Conservation (phyloP, 2,797 vertebrate genomes). For the Sebastes kiyomatsui region DNA sequence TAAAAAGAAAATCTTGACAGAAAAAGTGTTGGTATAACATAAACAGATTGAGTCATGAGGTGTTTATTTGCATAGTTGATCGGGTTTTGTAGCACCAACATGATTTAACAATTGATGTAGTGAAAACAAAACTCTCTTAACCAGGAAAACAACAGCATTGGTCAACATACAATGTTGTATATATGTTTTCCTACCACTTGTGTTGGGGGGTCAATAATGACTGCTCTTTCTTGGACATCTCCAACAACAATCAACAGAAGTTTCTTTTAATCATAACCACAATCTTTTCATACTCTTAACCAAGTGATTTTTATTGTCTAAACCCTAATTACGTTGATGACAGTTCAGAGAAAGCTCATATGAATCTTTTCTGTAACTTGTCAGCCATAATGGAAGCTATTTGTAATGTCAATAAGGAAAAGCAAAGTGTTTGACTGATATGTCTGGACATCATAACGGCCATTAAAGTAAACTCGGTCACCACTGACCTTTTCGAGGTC, state of each 20-base stretch:
- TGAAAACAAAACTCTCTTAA: not conserved
- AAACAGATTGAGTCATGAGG: not conserved
- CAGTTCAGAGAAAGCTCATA: not conserved
- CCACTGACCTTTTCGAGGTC: constrained; percentile 58
- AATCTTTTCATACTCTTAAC: not conserved
- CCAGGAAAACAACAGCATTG: not conserved
- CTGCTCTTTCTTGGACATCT: not conserved
- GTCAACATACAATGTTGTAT: not conserved
- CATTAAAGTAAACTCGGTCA: constrained; percentile 30
- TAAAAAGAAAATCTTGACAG: not conserved
- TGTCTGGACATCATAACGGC: constrained; percentile 16
- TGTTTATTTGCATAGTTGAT: not conserved
- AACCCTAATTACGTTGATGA: not conserved
- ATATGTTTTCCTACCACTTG: not conserved
- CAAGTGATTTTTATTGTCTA: not conserved
- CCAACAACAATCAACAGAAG: not conserved
- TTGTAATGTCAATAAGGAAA: not conserved
- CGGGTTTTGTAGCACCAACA: not conserved
- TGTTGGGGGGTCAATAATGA: not conserved
- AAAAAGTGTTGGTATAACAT: not conserved
- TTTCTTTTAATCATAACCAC: not conserved
- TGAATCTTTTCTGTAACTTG: not conserved
- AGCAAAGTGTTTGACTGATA: constrained; percentile 13
- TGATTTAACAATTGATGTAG: not conserved
- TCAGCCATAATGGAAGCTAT: not conserved